Evolutionary conservation across 2,113 vertebrate genomes (phyloP).

Genomic region (Narcine bancroftii): DNA sequence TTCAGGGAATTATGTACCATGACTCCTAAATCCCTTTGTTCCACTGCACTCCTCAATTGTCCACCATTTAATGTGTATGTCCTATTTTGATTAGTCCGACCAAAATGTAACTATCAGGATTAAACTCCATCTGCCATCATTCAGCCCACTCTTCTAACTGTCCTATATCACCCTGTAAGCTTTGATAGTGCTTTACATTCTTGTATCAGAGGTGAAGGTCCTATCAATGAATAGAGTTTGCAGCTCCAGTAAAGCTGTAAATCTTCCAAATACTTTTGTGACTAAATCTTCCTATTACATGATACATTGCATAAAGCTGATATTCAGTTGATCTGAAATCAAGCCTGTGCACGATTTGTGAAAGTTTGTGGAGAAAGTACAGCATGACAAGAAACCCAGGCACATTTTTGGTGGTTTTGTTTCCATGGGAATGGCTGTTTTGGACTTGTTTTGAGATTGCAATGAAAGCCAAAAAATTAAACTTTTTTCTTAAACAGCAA

Average conservation of each 20-base stretch:
- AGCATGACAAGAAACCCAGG: neutral
- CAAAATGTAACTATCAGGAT: too few species aligned
- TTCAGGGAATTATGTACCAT: too few species aligned
- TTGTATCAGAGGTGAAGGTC: neutral
- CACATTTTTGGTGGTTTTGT: neutral
- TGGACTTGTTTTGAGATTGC: neutral
- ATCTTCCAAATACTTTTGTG: neutral
- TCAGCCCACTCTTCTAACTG: too few species aligned
- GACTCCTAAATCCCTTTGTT: too few species aligned
- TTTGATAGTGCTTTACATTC: too few species aligned
- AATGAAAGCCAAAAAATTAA: neutral
- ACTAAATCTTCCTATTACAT: neutral
- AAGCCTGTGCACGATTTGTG: neutral
- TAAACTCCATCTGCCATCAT: too few species aligned
- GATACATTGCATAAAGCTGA: neutral
- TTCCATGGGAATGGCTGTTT: neutral
- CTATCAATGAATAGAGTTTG: neutral
- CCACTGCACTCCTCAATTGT: too few species aligned
- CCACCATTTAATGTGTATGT: too few species aligned
- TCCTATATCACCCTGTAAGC: too few species aligned
- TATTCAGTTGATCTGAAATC: neutral
- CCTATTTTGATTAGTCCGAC: too few species aligned
- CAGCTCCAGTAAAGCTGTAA: neutral
- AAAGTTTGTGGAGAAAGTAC: neutral
- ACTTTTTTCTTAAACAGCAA: neutral